phyloP scores from a whole-genome alignment of 2,888 invertebrate genomes.

The Micropterix aruncella region DNA sequence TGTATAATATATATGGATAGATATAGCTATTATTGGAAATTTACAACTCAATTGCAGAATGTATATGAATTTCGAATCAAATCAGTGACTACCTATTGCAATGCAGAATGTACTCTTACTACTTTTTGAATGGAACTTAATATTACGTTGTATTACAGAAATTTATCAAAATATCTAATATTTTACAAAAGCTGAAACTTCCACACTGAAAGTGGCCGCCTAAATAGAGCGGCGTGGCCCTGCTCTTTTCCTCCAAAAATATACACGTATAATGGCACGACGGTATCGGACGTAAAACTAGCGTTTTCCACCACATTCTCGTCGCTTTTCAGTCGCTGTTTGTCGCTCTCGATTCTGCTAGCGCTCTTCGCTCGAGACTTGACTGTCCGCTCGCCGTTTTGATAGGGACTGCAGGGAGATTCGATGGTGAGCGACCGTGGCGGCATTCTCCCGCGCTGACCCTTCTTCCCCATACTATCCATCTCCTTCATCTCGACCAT shows the following conservation, averaged over 20 bases:
- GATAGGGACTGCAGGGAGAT: slow-evolving; percentile 20
- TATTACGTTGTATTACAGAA: neutral
- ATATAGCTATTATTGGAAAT: too few species aligned
- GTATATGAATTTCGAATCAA: too few species aligned
- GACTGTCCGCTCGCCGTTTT: slow-evolving; percentile 10
- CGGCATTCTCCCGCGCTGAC: slow-evolving; percentile 23
- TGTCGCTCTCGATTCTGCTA: slow-evolving; percentile 34
- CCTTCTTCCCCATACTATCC: slow-evolving; percentile 16
- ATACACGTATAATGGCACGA: slow-evolving; percentile 45
- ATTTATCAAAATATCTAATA: too few species aligned
- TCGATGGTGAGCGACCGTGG: slow-evolving; percentile 33
- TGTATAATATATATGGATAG: too few species aligned
- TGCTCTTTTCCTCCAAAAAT: slow-evolving; percentile 70
- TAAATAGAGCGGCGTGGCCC: slow-evolving; percentile 60
- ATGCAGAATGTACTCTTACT: too few species aligned
- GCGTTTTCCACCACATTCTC: slow-evolving; percentile 13
- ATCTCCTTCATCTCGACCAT: slow-evolving; percentile 27
- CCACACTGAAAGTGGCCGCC: slow-evolving; percentile 68
- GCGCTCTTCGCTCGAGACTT: slow-evolving; percentile 40
- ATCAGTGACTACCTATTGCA: too few species aligned
- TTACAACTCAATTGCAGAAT: too few species aligned
- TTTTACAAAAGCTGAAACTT: slow-evolving; percentile 57
- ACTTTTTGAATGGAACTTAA: too few species aligned
- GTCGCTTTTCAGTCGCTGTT: slow-evolving; percentile 12
- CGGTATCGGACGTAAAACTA: slow-evolving; percentile 23